Percentiles rank a stretch among this genome's conserved stretches.
These are phyloP conservation scores for Drosophila tani DNA, from an alignment of 1,140 invertebrate genomes.

Conservation along the genomic window DNA sequence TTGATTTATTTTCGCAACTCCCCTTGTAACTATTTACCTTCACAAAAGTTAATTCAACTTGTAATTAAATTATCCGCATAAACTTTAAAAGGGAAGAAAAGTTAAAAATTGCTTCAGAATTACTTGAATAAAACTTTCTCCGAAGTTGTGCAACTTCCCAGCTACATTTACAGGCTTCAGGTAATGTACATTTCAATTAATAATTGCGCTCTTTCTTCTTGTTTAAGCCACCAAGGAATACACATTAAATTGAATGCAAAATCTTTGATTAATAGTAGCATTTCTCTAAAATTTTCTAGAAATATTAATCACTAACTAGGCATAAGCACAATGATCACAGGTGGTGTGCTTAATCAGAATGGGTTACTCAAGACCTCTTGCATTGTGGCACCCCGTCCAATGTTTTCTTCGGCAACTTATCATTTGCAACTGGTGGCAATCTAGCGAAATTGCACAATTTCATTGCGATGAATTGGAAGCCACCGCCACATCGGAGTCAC, in stretches of 20 bases:
- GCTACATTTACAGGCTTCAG: background rate
- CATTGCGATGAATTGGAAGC: slow-evolving; percentile 6
- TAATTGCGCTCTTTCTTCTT: background rate
- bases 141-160: background rate
- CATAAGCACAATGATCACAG: background rate
- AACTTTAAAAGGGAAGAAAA: slow-evolving; percentile 5
- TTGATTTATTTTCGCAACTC: background rate
- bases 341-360: background rate
- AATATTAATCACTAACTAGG: background rate
- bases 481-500: background rate
- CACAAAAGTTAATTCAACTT: background rate
- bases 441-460: slow-evolving; percentile 3
- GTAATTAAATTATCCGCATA: slow-evolving; percentile 6
- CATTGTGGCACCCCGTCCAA: slow-evolving; percentile 5
- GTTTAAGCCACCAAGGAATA: background rate
- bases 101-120: slow-evolving; percentile 7
- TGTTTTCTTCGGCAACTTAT: slow-evolving; percentile 6
- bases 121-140: slow-evolving; percentile 6
- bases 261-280: background rate
- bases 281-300: background rate
- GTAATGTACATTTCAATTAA: background rate
- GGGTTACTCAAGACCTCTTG: slow-evolving; percentile 9
- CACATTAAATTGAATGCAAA: background rate
- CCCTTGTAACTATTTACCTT: background rate
- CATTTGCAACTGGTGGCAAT: slow-evolving; percentile 6